A percentile compares a stretch with the other conserved stretches of the same genome.
Conservation (phyloP, 2,888 invertebrate genomes). For the Fragum fragum region DNA sequence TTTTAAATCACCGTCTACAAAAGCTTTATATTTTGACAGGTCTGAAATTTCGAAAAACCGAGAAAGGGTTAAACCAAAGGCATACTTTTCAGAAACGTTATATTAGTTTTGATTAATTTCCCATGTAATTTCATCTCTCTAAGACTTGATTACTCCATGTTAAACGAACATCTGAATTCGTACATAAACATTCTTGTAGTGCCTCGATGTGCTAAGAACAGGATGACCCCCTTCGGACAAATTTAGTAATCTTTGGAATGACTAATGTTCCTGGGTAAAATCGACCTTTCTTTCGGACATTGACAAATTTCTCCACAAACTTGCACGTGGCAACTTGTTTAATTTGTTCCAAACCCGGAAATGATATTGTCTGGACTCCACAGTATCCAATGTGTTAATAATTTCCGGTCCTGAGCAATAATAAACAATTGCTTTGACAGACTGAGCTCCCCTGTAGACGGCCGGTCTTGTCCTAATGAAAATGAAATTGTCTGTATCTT, state of each 20-base stretch:
- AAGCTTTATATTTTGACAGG: too few species aligned
- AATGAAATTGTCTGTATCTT: too few species aligned
- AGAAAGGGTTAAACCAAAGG: too few species aligned
- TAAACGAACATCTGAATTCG: too few species aligned
- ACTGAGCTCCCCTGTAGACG: not conserved
- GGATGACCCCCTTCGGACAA: not conserved
- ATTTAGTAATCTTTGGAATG: not conserved
- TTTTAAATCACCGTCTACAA: too few species aligned
- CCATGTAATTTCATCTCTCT: too few species aligned
- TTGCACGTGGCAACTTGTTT: conserved; percentile 24
- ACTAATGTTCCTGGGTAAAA: conserved; percentile 4
- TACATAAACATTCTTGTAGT: too few species aligned
- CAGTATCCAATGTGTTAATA: conserved; percentile 32
- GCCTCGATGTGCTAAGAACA: too few species aligned
- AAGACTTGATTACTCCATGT: too few species aligned
- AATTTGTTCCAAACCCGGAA: conserved; percentile 23
- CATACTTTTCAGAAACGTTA: too few species aligned
- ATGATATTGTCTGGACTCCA: conserved; percentile 9
- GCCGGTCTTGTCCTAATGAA: not conserved
- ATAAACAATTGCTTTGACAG: conserved; percentile 15
- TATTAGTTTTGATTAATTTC: too few species aligned
- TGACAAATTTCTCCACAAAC: conserved; percentile 21
- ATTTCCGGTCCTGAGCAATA: conserved; percentile 31
- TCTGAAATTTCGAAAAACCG: too few species aligned
- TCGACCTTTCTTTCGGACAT: conserved; percentile 14